Conservation (phyloP, 2,797 vertebrate genomes). For the Notamacropus eugenii region DNA sequence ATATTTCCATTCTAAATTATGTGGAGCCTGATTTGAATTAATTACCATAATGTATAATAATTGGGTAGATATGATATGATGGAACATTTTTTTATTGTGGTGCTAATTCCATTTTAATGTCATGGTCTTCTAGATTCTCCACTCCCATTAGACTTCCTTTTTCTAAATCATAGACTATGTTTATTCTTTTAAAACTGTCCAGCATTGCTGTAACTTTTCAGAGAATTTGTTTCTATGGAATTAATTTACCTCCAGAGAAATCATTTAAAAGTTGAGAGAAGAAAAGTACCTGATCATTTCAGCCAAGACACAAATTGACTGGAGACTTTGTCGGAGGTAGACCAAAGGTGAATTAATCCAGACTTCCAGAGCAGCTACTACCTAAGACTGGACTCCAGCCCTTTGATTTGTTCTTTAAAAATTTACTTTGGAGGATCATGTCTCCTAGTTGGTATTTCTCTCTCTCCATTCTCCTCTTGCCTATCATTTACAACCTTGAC, state of each 20-base stretch:
- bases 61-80: slow-evolving; percentile 59
- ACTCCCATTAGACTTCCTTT: not conserved
- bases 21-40: slow-evolving; percentile 79
- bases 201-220: not conserved
- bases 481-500: not conserved
- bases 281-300: not conserved
- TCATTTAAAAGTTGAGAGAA: slow-evolving; percentile 18
- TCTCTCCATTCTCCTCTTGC: not conserved
- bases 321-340: not conserved
- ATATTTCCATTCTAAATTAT: slow-evolving; percentile 82
- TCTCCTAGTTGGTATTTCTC: not conserved
- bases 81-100: not conserved
- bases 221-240: slow-evolving; percentile 7
- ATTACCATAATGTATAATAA: slow-evolving; percentile 69
- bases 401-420: not conserved
- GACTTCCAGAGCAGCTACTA: not conserved
- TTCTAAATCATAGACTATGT: slow-evolving; percentile 6
- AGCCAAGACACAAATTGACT: not conserved
- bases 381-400: not conserved
- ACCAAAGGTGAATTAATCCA: not conserved
- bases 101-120: slow-evolving; percentile 6
- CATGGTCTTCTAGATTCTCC: not conserved
- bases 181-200: not conserved
- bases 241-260: not conserved
- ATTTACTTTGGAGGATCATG: not conserved